A percentile compares a stretch with the other conserved stretches of the same genome.
Evolutionary conservation across 2,888 invertebrate species (phyloP).

Genomic region (Polyploca ridens): DNA sequence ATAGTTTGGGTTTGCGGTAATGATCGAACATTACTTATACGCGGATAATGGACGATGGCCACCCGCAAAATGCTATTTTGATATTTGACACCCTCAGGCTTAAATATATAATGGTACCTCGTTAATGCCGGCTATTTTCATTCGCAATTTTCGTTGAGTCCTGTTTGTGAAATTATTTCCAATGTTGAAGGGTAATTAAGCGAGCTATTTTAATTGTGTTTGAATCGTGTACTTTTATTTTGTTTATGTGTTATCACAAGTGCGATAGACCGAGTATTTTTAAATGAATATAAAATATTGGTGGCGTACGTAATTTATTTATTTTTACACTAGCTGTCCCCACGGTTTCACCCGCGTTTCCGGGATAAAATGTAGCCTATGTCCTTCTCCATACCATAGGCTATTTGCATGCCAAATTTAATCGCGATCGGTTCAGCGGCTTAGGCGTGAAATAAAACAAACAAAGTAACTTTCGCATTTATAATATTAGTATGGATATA

Average conservation of each 20-base stretch:
- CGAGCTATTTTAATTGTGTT: constrained; percentile 3
- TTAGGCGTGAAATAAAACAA: too few relatives aligned
- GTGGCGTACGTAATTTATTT: neutral
- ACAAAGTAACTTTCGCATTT: too few relatives aligned
- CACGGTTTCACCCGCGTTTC: too few relatives aligned
- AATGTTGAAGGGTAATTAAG: neutral
- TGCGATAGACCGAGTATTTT: neutral
- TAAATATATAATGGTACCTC: neutral
- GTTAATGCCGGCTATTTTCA: neutral
- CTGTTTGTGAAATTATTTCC: neutral
- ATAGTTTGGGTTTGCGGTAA: constrained; percentile 19
- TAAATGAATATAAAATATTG: neutral
- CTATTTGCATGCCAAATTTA: too few relatives aligned
- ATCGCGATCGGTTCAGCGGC: too few relatives aligned
- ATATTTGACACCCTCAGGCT: constrained; percentile 11
- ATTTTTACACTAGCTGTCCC: too few relatives aligned
- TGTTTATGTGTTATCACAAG: neutral
- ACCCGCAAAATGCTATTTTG: constrained; percentile 16
- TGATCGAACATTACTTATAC: constrained; percentile 15
- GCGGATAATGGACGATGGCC: neutral
- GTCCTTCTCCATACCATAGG: too few relatives aligned
- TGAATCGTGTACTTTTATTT: neutral
- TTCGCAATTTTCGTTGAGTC: neutral
- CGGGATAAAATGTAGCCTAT: too few relatives aligned
- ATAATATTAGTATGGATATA: too few relatives aligned